Percentiles rank a stretch among this genome's conserved stretches.
Evolutionary conservation across 2,888 invertebrate genomes (phyloP).

Genomic region (Scotopteryx bipunctaria): DNA sequence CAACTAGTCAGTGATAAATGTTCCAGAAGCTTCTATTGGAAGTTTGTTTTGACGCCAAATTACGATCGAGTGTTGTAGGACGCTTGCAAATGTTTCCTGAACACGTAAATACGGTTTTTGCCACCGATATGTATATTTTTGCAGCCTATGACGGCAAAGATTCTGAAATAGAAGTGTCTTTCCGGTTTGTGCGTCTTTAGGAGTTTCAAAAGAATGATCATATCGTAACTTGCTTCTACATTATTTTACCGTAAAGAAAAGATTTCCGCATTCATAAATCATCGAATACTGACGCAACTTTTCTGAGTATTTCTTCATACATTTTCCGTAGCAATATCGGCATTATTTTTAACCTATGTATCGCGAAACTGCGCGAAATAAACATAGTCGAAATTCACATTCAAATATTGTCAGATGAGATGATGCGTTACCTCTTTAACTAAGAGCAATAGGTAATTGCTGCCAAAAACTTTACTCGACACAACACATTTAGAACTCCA

Average conservation of each 20-base stretch:
- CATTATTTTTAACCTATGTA: neutral
- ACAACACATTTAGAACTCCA: conserved; percentile 14
- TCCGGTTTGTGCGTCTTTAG: conserved; percentile 13
- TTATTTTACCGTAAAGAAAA: neutral
- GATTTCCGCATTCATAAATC: neutral
- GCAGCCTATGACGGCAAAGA: conserved; percentile 26
- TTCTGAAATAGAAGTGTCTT: conserved; percentile 24
- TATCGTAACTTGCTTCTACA: neutral
- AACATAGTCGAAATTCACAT: neutral
- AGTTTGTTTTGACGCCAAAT: conserved; percentile 23
- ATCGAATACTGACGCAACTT: neutral
- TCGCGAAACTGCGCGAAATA: neutral
- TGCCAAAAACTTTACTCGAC: conserved; percentile 11
- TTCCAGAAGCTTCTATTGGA: conserved; percentile 25
- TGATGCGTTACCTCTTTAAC: too few species aligned
- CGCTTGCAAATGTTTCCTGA: conserved; percentile 33
- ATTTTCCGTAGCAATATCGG: neutral
- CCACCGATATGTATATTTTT: too few species aligned
- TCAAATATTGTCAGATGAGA: neutral
- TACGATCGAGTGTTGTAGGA: conserved; percentile 19
- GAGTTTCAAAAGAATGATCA: neutral
- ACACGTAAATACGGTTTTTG: conserved; percentile 27
- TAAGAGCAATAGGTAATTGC: neutral
- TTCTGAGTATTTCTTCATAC: neutral
- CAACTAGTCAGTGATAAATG: too few species aligned